These are phyloP conservation scores for Galbula dea DNA, from an alignment of 2,113 vertebrate genomes.

Conservation along the genomic window DNA sequence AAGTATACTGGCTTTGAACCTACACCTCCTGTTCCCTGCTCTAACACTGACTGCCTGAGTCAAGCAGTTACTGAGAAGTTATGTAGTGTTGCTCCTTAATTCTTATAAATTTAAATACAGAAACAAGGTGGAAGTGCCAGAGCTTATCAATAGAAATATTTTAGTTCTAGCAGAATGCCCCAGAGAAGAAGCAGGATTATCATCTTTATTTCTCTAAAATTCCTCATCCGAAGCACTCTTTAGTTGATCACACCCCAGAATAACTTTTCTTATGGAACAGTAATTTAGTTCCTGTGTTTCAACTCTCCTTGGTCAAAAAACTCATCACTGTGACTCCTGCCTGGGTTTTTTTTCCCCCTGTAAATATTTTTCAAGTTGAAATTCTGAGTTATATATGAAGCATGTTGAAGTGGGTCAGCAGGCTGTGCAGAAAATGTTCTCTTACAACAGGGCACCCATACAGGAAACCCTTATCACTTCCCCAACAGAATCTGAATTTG, in stretches of 20 bases:
- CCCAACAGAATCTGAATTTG: neutral
- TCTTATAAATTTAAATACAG: neutral
- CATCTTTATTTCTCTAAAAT: neutral
- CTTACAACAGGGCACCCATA: neutral
- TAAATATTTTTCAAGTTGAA: neutral
- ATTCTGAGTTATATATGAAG: neutral
- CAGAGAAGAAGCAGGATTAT: neutral
- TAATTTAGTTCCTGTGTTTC: neutral
- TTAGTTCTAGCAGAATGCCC: neutral
- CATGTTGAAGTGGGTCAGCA: rapidly evolving
- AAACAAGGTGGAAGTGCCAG: neutral
- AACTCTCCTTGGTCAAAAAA: neutral
- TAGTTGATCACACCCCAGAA: neutral
- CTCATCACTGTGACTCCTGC: neutral
- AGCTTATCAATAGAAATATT: neutral
- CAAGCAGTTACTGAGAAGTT: neutral
- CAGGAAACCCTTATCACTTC: neutral
- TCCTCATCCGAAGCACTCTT: neutral
- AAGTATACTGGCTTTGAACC: neutral
- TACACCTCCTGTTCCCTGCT: neutral
- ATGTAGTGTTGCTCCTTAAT: neutral
- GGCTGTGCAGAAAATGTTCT: neutral
- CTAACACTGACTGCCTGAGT: neutral
- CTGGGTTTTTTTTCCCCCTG: neutral
- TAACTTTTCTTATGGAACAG: neutral